Evolutionary conservation across 2,888 invertebrate species (phyloP), one percentile per base, ranked within the genome.

Genomic region (Drosophila mimica): DNA sequence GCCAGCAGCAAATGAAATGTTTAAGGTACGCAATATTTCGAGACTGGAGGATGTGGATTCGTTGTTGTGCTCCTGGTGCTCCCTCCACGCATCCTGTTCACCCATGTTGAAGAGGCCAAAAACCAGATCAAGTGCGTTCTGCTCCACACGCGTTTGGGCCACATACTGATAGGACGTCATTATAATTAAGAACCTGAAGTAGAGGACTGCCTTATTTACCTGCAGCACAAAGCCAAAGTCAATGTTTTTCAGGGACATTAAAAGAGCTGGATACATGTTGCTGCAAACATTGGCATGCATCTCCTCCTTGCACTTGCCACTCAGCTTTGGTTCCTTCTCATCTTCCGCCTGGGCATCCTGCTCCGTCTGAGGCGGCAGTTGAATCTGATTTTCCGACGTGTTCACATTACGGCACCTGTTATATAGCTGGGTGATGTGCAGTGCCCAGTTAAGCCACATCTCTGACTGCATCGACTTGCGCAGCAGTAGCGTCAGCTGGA

Each of bases 191-290:
- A 17, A 28, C 6, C 9, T 13, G 20, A 4, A 20, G 2, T 0
- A 11, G 3, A 38, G 17, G 17, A 3, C 38, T 38, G 1, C 1
- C 0, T 3, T 33, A 17, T 33, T 11, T 28, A 96, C 96, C 94
- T 97, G 96, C 31, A 97, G 94, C 70, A 97, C 94, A 91, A 95
- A 95, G 0, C 96, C 96, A 57, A 97, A 94, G 6, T 97, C 96
- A 33, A 97, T 94, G 77, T 95, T 95, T 91, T 96, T 95, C 20
- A 96, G 94, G 59, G 96, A 96, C 83, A 96, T 95, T 48, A 96
- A 93, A 59, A 96, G 94, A 64, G 94, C 94, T 0, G 97, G 96
- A 88, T 96, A 97, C 17, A 96, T 96, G 89, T 97, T 97, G 85
- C 96, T 96, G 91, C 96, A 96, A 36, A 96, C 91, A 78, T 93